Base-by-base conservation (phyloP, 2,797 vertebrate genomes). In the Ctenosaura bakeri region DNA sequence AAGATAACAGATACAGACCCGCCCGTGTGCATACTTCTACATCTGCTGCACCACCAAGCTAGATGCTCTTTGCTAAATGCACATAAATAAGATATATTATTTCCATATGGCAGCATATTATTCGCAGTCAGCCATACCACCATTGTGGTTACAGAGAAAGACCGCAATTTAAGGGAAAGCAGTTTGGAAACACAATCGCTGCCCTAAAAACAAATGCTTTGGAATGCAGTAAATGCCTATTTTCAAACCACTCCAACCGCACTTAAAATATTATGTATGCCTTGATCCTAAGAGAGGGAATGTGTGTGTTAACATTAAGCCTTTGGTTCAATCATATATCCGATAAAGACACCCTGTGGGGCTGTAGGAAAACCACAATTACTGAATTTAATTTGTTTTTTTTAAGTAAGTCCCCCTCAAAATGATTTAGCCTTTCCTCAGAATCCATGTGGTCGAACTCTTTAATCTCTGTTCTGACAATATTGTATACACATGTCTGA, bases 101-200 rank as follows among this genome's bases (percentile, higher is more conserved):
- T 50, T 59, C 86, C 59, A 64, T 22, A 64, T 79, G 74, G 74
- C 52, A 64, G 9, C 3, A 29, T 46, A 13, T 16, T 77, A 32
- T 46, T 46, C 42, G 22, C 38, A 14, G 1, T 79, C 18, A 46
- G 56, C 26, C 20, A 16, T 9, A 66, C 18, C 46, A 46, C 9
- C 56, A 26, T 35, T 56, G 54, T 18, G 52, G 71, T 76, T 64
- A 35, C 32, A 2, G 56, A 59, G 32, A 38, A 78, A 64, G 73
- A n/a, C 56, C 24, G 69, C 83, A 73, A 73, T 85, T 73, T 73
- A 71, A 85, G 35, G 52, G 66, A 59, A 83, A 62, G 20, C 59
- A 56, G 83, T 85, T 54, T 85, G 66, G 46, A 50, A 9, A 35
- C 46, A 73, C 46, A 14, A 14, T 83, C 13, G 13, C 20, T 66